phyloP scores from a whole-genome alignment of 2,113 vertebrate genomes.

The Hepsetus odoe region DNA sequence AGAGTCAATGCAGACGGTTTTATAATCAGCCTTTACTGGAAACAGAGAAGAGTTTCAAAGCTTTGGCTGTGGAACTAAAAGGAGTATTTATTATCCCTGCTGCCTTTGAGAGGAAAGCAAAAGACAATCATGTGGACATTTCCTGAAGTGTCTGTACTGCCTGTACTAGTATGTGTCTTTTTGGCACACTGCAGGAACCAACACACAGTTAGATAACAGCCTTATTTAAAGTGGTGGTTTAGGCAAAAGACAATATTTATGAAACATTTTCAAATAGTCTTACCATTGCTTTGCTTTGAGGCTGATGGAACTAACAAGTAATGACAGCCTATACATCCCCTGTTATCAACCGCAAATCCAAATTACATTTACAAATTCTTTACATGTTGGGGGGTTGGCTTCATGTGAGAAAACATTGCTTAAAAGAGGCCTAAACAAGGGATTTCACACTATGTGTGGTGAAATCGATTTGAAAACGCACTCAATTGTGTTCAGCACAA shows the following conservation, averaged over 20 bases:
- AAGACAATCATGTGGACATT: slow-evolving; percentile 36
- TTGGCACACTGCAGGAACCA: not conserved
- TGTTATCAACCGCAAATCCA: too few species aligned
- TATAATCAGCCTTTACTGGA: slow-evolving; percentile 23
- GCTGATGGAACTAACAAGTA: too few species aligned
- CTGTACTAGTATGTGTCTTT: slow-evolving; percentile 16
- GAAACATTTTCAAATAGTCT: too few species aligned
- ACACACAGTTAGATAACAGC: not conserved
- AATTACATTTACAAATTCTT: too few species aligned
- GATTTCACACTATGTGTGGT: not conserved
- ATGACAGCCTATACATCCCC: too few species aligned
- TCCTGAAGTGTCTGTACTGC: slow-evolving; percentile 35
- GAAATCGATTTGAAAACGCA: not conserved
- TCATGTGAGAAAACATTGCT: not conserved
- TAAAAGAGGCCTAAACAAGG: not conserved
- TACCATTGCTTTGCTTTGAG: too few species aligned
- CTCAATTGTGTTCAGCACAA: not conserved
- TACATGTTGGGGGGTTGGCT: too few species aligned
- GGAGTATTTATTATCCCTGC: slow-evolving; percentile 3
- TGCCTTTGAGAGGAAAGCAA: not conserved
- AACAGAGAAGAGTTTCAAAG: slow-evolving; percentile 25
- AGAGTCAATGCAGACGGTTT: slow-evolving; percentile 9
- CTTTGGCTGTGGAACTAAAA: slow-evolving; percentile 3
- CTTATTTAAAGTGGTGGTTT: not conserved
- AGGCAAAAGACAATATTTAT: too few species aligned